Percentiles rank a stretch among this genome's conserved stretches.
These are phyloP conservation scores for Rhombomys opimus DNA, from an alignment of 2,113 vertebrate species.

Conservation along the genomic window DNA sequence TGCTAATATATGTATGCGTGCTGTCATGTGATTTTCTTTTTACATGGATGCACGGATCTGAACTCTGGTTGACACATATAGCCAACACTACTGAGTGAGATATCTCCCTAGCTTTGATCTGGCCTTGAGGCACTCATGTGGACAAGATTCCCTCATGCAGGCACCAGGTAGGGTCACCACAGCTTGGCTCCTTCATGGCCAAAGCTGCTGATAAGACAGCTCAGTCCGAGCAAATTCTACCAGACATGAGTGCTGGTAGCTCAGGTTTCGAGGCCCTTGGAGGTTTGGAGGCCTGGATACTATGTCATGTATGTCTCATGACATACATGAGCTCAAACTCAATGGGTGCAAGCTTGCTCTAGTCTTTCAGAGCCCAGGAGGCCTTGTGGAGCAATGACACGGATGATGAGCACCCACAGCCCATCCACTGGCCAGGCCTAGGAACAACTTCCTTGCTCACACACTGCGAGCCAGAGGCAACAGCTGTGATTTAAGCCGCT, in stretches of 20 bases:
- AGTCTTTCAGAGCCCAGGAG: neutral
- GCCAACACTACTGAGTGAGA: neutral
- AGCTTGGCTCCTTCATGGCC: neutral
- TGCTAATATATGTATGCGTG: neutral
- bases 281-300: neutral
- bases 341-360: neutral
- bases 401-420: neutral
- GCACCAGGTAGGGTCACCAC: neutral
- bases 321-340: neutral
- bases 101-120: neutral
- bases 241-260: too few species aligned
- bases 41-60: neutral
- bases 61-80: neutral
- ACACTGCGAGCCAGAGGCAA: neutral
- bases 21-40: too few species aligned
- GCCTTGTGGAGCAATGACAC: neutral
- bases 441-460: neutral
- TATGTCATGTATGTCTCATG: accelerated
- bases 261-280: neutral
- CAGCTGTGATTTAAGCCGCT: neutral
- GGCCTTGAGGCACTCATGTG: neutral
- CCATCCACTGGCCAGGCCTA: neutral
- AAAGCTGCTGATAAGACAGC: neutral
- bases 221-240: neutral
- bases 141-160: neutral